Base-by-base conservation (phyloP, 2,888 invertebrate genomes). In the Cheilosia vulpina region DNA sequence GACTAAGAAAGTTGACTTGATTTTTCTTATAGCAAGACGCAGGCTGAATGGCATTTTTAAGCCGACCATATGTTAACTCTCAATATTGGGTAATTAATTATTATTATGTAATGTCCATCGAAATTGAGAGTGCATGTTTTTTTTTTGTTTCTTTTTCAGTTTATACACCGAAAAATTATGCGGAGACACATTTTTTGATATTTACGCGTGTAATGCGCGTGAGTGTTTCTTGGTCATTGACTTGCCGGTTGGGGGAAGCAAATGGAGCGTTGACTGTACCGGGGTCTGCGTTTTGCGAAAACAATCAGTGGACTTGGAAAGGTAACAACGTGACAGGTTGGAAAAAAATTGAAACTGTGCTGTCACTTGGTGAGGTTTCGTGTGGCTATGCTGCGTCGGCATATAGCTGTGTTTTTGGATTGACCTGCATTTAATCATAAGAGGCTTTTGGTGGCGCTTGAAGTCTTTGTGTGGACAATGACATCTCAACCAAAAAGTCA, bases 21-120 rank as follows among this genome's bases (percentile, higher is more conserved):
- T 53, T 65, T 38, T 65, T 19, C 9, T 50, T 21, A 1, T 55
- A 15, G 19, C 41, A 38, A 5, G 4, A 17, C 6, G 13, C 50
- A 38, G 43, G 52, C 60, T 53, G 53, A 68, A 41, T 34, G 60
- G 3, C 19, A 38, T 21, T 41, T 43, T 83, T 68, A 58, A 66
- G 52, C 13, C 55, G 66, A 45, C 58, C 63, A 83, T 83, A 62
- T 77, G 77, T 83, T 77, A 72, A 66, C 47, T 65, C 27, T 58
- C 27, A 53, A 82, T 47, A 71, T 57, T 62, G 55, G 43, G 72
- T 71, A 77, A 77, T 82, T 77, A 77, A 82, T 82, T 83, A 83
- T 77, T 60, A 43, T 73, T 83, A 57, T 57, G 62, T 45, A 77
- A 83, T 43, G 57, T 53, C 50, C 50, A 69, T 69, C 19, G 55